A percentile compares a stretch with the other conserved stretches of the same genome.
Evolutionary conservation across 1,140 invertebrate species (phyloP).

Genomic region (Zaprionus kolodkinae): DNA sequence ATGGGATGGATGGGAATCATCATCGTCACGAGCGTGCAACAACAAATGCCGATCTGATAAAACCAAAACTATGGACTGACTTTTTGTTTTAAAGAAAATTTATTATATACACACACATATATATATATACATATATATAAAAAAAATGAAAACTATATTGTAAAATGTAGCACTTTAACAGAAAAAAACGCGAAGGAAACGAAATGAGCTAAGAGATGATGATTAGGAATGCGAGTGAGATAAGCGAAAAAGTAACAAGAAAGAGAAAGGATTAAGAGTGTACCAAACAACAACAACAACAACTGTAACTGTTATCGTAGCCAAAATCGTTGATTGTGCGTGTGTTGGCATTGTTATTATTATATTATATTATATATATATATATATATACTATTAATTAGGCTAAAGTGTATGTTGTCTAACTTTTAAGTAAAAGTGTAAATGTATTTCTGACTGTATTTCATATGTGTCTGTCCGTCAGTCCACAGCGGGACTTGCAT

Average conservation of each 20-base stretch:
- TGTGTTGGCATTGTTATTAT: conserved; percentile 55
- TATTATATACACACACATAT: conserved; percentile 62
- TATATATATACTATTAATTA: conserved; percentile 45
- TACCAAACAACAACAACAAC: conserved; percentile 56
- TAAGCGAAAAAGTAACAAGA: conserved; percentile 15
- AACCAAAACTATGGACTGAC: conserved; percentile 77
- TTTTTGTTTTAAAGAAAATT: conserved; percentile 63
- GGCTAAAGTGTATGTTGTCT: conserved; percentile 70
- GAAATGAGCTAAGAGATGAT: conserved; percentile 39
- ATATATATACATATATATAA: conserved; percentile 33
- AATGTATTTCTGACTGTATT: conserved; percentile 65
- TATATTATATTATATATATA: conserved; percentile 52
- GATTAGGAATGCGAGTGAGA: conserved; percentile 18
- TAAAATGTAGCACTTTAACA: conserved; percentile 35
- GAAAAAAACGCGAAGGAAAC: conserved; percentile 10
- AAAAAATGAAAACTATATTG: conserved; percentile 20
- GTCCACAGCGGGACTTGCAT: conserved; percentile 39
- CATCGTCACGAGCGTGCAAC: conserved; percentile 18
- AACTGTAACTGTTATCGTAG: conserved; percentile 66
- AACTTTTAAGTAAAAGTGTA: conserved; percentile 68
- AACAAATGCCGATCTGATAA: conserved; percentile 59
- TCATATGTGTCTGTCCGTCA: conserved; percentile 53
- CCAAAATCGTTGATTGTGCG: conserved; percentile 70
- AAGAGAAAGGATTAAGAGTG: conserved; percentile 16
- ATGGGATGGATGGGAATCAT: background rate